Evolutionary conservation across 1,140 invertebrate species (phyloP), one percentile per base, ranked within the genome.

Genomic region (Caerostris darwini): DNA sequence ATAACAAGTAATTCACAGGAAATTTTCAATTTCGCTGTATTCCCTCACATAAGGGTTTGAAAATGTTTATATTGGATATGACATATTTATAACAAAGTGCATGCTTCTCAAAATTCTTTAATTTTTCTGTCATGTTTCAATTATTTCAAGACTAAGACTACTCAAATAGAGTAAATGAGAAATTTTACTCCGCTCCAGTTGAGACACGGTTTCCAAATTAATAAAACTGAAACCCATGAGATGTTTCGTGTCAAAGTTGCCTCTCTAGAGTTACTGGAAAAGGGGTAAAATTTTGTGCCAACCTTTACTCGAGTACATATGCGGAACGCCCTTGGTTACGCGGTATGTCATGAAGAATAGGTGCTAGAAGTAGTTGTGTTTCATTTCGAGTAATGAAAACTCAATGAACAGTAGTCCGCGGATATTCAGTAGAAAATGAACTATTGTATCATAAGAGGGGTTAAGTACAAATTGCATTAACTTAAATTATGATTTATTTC

Each of bases 361-460:
- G 85, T 61, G 85, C 57, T 59, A 50, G 58, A 61, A 87, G 85
- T 87, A 59, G 56, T 61, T 64, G 85, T 64, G n/a, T 87, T 87
- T 61, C 85, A 61, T 87, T 87, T 61, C 58, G 58, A 87, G 58
- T 87, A 87, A 87, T 87, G 85, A 87, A 59, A 50, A 59, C 58
- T 61, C 58, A 57, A 12, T 59, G 34, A 61, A 61, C 85, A 61
- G 57, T 61, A 50, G 50, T 77, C 8, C 10, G 8, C 50, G 8
- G 71, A 77, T 77, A 50, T 77, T 50, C 34, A 50, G 34, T 7
- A 12, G 34, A 77, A 77, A 77, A 34, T 34, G 34, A 34, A 34
- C 34, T 34, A 34, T 34, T 34, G 34, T 34, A 34, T 34, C 34
- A 34, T 34, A 34, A 34, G 34, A 34, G 34, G 34, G 34, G 34